phyloP scores from a whole-genome alignment of 2,113 vertebrate species.

The Cyprinodon brontotheroides region DNA sequence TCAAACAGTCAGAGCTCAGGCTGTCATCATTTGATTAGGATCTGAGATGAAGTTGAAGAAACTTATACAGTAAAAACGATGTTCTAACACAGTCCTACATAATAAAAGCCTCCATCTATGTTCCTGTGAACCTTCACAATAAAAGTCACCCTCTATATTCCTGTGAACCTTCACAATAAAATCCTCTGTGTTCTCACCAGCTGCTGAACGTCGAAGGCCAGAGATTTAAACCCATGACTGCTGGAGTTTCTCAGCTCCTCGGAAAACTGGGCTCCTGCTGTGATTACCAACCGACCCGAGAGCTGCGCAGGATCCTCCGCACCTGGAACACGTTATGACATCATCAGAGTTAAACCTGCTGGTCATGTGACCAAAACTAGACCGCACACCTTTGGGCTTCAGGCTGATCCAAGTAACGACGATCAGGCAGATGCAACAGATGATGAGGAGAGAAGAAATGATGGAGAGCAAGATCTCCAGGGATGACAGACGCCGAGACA shows the following conservation, averaged over 20 bases:
- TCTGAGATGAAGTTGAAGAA: neutral
- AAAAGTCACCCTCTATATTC: neutral
- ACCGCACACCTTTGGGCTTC: constrained; percentile 42
- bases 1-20: constrained; percentile 33
- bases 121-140: neutral
- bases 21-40: neutral
- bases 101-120: neutral
- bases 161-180: constrained; percentile 12
- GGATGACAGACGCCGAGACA: constrained; percentile 46
- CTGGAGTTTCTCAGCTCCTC: constrained; percentile 72
- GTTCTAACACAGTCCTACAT: neutral
- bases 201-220: constrained; percentile 73
- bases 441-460: constrained; percentile 44
- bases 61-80: neutral
- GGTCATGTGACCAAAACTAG: neutral
- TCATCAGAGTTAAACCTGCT: neutral
- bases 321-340: constrained; percentile 1
- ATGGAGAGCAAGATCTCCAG: constrained; percentile 58
- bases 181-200: constrained; percentile 44
- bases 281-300: constrained; percentile 62
- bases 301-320: constrained; percentile 4
- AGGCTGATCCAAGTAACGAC: constrained; percentile 50
- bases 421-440: constrained; percentile 55
- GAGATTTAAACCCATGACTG: constrained; percentile 67
- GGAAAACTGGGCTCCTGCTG: constrained; percentile 54